A percentile compares a stretch with the other conserved stretches of the same genome.
phyloP scores from a whole-genome alignment of 2,113 vertebrate species.

The Nothobranchius furzeri region DNA sequence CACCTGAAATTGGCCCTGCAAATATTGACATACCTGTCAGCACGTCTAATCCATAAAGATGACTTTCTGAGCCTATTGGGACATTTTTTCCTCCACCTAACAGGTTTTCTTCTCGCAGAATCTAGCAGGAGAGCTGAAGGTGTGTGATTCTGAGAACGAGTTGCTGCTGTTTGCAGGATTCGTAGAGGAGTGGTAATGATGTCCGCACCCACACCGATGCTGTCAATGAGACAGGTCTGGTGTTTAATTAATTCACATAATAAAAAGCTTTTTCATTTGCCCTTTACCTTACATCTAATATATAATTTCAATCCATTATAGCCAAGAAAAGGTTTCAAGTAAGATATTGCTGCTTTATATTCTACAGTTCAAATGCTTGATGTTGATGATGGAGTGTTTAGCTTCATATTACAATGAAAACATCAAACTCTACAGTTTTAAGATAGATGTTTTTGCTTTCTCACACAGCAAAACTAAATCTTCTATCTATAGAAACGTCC shows the following conservation, averaged over 20 bases:
- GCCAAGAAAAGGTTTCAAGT: too few species aligned
- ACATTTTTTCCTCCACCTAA: neutral
- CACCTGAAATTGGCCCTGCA: constrained; percentile 29
- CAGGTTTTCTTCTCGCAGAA: constrained; percentile 7
- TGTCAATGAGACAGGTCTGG: neutral
- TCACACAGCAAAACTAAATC: too few species aligned
- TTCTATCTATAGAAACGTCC: too few species aligned
- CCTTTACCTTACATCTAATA: too few species aligned
- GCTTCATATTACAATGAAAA: too few species aligned
- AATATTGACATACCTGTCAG: constrained; percentile 65
- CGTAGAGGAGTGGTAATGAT: constrained; percentile 3
- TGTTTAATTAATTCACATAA: neutral
- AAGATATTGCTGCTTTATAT: too few species aligned
- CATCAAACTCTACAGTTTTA: too few species aligned
- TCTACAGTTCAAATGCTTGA: too few species aligned
- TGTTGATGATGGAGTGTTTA: too few species aligned
- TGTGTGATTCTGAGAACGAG: constrained; percentile 10
- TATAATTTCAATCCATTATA: too few species aligned
- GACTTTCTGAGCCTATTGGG: constrained; percentile 35
- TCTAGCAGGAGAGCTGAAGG: constrained; percentile 3
- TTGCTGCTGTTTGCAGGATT: constrained; percentile 15
- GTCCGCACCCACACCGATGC: neutral
- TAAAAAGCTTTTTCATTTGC: neutral
- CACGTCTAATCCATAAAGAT: constrained; percentile 50
- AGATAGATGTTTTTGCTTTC: too few species aligned